Base-by-base conservation (phyloP, 2,888 invertebrate species). In the Choristoneura rosaceana region DNA sequence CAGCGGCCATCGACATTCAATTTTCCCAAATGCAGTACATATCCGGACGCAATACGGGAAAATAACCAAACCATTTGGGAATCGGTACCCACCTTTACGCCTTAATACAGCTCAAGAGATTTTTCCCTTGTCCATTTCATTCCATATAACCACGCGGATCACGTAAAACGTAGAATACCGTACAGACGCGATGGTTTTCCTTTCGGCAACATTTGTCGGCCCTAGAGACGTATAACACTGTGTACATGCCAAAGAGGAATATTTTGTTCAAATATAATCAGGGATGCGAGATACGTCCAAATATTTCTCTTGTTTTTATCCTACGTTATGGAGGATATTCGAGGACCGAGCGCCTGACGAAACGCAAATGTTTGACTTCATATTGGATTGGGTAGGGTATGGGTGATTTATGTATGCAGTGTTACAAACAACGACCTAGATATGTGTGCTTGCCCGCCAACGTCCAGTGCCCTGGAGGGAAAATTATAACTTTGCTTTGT, bases 241-340 rank as follows among this genome's bases (percentile, higher is more conserved):
- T 93, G 90, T 92, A 93, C 91, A 90, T 86, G 87, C 87, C 86
- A 87, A 84, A 85, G 83, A 84, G 84, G 86, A 90, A 93, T 93
- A 93, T 92, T 89, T 88, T 92, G 91, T 88, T 83, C 93, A 93
- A 94, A 94, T 92, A 93, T 94, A 93, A 93, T 93, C 93, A 92
- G 85, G 90, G 90, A 88, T 85, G 85, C 82, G 85, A 85, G 88
- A 87, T 84, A 80, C 81, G 81, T 79, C 88, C 90, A 91, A 93
- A 91, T 90, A 91, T 86, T 87, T 86, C 86, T 90, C 87, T 89
- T 88, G 87, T 90, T 92, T 92, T 90, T 90, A 85, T 90, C 86
- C 87, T 82, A 87, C 84, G 84, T 88, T 86, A 87, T 90, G 85
- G 79, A 55, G 25, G 55, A 87, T 87, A 84, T 82, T 82, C 75